Evolutionary conservation across 1,140 invertebrate species (phyloP).

Genomic region (Lysiphlebus fabarum): DNA sequence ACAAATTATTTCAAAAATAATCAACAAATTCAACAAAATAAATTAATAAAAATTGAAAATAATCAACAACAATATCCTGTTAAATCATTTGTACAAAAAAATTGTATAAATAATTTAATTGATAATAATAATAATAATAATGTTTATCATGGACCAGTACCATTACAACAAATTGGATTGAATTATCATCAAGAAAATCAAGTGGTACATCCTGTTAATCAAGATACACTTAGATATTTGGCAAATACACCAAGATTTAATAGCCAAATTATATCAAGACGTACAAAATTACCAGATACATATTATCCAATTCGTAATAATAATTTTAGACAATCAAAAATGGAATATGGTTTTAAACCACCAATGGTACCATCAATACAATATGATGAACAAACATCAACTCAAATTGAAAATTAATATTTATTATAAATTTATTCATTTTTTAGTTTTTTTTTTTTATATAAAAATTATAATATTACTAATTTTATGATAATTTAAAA

Average conservation of each 20-base stretch:
- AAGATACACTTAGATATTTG: constrained; percentile 24
- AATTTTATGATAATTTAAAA: neutral
- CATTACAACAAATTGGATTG: constrained; percentile 33
- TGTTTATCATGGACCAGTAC: constrained; percentile 51
- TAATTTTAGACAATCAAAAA: constrained; percentile 63
- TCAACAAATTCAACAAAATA: too few relatives aligned
- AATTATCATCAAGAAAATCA: constrained; percentile 25
- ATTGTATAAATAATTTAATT: constrained; percentile 38
- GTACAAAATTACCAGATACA: constrained; percentile 40
- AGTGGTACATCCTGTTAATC: constrained; percentile 24
- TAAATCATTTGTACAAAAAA: constrained; percentile 36
- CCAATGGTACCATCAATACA: constrained; percentile 76
- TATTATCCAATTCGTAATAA: constrained; percentile 50
- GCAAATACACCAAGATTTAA: constrained; percentile 24
- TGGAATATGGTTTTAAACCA: constrained; percentile 80
- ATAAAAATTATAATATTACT: neutral
- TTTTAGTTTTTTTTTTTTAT: neutral
- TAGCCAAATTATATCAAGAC: constrained; percentile 29
- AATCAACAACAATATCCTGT: neutral
- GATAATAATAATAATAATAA: constrained; percentile 32
- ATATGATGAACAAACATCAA: constrained; percentile 63
- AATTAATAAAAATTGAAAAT: too few relatives aligned
- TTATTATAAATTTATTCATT: neutral
- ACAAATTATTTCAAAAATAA: constrained; percentile 13
- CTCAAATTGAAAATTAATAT: constrained; percentile 45